Base-by-base conservation (phyloP, 2,888 invertebrate genomes). In the Dioctria linearis region DNA sequence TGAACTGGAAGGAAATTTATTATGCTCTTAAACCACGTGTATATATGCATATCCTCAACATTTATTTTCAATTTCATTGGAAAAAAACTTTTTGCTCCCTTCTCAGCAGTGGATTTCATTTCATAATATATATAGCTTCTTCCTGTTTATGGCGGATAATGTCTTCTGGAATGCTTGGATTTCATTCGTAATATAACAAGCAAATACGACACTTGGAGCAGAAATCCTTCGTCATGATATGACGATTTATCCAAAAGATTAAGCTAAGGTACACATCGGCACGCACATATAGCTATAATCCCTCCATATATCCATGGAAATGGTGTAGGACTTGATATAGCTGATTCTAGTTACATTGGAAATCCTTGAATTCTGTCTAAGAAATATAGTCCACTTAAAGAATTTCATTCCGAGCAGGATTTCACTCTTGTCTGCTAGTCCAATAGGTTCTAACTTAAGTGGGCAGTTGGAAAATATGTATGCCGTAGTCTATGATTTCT, bases 151-250 rank as follows among this genome's bases (percentile, higher is more conserved):
- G 11, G 11, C 6, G 11, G 25, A 25, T 25, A 25, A 25, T 25
- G 25, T 25, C 25, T 25, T 25, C 25, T 25, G 25, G 2, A 25
- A 25, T 25, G 25, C 25, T 25, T 11, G 11, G 54, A 54, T 43
- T 46, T 46, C 46, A 25, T 25, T 46, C 67, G 43, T 46, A 9
- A 67, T 46, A 49, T 67, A 46, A 67, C 43, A 46, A 46, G 67
- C 46, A 37, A 43, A 67, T 46, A 67, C 49, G 67, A 67, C 46
- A 67, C 66, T 43, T 46, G 13, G 37, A 25, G 11, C 3, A 54
- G 67, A 67, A 67, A 67, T 67, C 43, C 67, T 67, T 67, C 67
- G 66, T 66, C 66, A 66, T 66, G 66, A 42, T 66, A 66, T 67
- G 46, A 13, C 67, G 40, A 67, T 67, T 67, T 67, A 67, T 67